Percentiles rank a stretch among this genome's conserved stretches.
These are phyloP conservation scores for Ophion obscuratus DNA, from an alignment of 2,888 invertebrate genomes.

Conservation along the genomic window DNA sequence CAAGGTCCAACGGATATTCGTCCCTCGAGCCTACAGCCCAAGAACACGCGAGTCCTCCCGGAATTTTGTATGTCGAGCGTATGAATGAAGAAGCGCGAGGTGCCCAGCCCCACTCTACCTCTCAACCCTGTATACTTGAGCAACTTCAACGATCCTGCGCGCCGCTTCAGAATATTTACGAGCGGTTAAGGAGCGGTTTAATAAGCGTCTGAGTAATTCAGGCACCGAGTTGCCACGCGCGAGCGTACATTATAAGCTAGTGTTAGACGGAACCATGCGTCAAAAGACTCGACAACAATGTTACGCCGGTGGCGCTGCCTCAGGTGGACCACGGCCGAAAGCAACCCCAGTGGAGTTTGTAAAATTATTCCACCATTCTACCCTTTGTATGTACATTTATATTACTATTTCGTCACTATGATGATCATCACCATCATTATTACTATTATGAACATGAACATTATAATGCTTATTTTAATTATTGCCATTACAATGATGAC, in stretches of 20 bases:
- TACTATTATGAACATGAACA: too few species aligned
- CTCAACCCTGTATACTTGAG: not conserved
- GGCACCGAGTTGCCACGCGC: constrained; percentile 55
- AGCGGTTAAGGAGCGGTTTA: constrained; percentile 69
- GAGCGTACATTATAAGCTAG: constrained; percentile 36
- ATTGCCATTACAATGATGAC: too few species aligned
- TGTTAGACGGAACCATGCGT: constrained; percentile 32
- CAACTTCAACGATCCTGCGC: constrained; percentile 64
- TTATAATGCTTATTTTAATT: too few species aligned
- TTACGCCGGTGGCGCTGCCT: constrained; percentile 11
- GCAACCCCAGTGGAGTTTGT: constrained; percentile 34
- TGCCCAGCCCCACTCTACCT: not conserved
- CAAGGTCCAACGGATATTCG: not conserved
- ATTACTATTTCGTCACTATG: not conserved
- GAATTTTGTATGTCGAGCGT: constrained; percentile 44
- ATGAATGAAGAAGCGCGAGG: constrained; percentile 3
- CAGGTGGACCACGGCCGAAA: constrained; percentile 39
- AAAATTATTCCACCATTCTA: constrained; percentile 48
- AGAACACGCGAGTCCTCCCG: not conserved
- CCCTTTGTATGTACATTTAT: not conserved
- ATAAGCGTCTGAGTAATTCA: constrained; percentile 71
- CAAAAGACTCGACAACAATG: constrained; percentile 42
- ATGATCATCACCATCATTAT: too few species aligned
- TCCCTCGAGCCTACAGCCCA: not conserved
- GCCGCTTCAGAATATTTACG: constrained; percentile 68